phyloP scores from a whole-genome alignment of 1,140 invertebrate species.

The Drosophila virilis region DNA sequence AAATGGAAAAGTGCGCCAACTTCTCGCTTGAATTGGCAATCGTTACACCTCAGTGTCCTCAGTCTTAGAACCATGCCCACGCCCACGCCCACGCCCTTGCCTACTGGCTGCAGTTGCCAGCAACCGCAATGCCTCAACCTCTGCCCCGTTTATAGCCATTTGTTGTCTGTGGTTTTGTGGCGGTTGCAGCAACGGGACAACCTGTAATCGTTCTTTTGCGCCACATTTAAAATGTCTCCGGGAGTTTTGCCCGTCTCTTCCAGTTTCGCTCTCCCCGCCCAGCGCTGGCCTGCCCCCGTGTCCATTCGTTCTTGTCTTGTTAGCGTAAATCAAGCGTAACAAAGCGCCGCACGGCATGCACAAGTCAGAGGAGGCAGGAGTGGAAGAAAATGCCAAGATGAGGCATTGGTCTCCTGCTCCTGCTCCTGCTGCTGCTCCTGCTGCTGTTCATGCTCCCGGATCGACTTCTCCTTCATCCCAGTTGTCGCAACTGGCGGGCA shows the following conservation, averaged over 20 bases:
- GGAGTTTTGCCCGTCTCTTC: slow-evolving; percentile 52
- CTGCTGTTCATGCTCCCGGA: not conserved
- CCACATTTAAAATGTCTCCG: slow-evolving; percentile 82
- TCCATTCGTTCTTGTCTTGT: slow-evolving; percentile 82
- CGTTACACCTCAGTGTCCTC: slow-evolving; percentile 64
- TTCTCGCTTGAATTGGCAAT: slow-evolving; percentile 80
- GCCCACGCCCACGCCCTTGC: not conserved
- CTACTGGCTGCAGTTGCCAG: slow-evolving; percentile 48
- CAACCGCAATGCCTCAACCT: not conserved
- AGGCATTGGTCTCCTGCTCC: slow-evolving; percentile 40
- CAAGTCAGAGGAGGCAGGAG: slow-evolving; percentile 17
- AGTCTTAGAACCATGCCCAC: not conserved
- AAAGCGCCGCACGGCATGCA: slow-evolving; percentile 66
- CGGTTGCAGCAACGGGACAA: slow-evolving; percentile 68
- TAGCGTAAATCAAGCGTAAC: slow-evolving; percentile 82
- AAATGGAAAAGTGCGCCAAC: slow-evolving; percentile 82
- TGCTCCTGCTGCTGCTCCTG: no score
- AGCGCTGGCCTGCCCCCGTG: slow-evolving; percentile 40
- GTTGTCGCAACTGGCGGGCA: slow-evolving; percentile 58
- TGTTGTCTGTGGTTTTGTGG: slow-evolving; percentile 63
- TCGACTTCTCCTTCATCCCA: slow-evolving; percentile 29
- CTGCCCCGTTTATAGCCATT: not conserved
- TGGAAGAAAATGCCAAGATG: slow-evolving; percentile 43
- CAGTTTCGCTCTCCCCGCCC: not conserved
- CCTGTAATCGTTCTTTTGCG: slow-evolving; percentile 81